Conservation (phyloP, 1,140 invertebrate species). For the Ericerus pela region DNA sequence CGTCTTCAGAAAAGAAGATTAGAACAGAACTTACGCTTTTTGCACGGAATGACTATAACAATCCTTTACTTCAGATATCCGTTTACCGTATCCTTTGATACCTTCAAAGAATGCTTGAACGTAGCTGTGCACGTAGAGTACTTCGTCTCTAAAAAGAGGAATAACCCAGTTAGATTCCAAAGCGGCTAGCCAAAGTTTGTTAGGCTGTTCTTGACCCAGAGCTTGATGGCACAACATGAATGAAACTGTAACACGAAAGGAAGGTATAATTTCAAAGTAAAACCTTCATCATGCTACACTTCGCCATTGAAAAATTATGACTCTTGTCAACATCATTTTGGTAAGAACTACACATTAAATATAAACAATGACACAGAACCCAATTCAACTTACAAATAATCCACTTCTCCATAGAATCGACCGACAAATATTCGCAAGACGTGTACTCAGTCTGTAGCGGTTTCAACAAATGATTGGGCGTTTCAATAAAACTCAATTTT, state of each 20-base stretch:
- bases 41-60: conserved; percentile 77
- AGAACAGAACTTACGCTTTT: conserved; percentile 41
- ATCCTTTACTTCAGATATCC: conserved; percentile 87
- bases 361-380: conserved; percentile 34
- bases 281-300: no score
- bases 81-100: conserved; percentile 86
- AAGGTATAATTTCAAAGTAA: no score
- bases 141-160: conserved; percentile 91
- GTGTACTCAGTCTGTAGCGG: conserved; percentile 89
- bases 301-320: no score
- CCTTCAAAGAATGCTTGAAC: conserved; percentile 86
- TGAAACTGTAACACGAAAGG: conserved; percentile 48
- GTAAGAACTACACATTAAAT: neutral
- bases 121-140: conserved; percentile 87
- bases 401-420: conserved; percentile 92
- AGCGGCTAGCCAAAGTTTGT: conserved; percentile 80
- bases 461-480: conserved; percentile 78
- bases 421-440: conserved; percentile 91
- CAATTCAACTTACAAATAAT: conserved; percentile 55
- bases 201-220: conserved; percentile 59
- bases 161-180: conserved; percentile 88
- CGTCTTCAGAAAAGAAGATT: conserved; percentile 15
- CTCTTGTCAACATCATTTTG: neutral
- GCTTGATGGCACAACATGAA: conserved; percentile 78
- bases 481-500: conserved; percentile 83